Conservation (phyloP, 2,797 vertebrate species). For the Acanthiza pusilla region DNA sequence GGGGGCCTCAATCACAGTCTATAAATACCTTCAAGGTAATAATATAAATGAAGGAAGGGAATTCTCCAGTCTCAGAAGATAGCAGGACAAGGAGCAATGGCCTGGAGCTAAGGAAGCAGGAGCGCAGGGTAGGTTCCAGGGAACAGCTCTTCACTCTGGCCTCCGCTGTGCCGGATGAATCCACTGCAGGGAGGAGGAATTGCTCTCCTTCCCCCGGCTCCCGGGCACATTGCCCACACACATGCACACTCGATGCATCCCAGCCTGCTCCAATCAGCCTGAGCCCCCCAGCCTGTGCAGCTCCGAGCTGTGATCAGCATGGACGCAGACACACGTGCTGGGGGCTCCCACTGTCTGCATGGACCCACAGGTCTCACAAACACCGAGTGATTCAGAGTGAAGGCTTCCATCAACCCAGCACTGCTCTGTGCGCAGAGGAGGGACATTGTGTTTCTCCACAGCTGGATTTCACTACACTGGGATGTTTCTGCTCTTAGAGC, state of each 20-base stretch:
- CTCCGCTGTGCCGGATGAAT: background rate
- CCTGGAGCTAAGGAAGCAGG: constrained; percentile 68
- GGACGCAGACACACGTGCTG: background rate
- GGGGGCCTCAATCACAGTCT: constrained; percentile 64
- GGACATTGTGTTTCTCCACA: rapidly evolving
- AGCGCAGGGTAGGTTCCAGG: constrained; percentile 3
- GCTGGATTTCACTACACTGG: background rate
- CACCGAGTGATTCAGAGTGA: background rate
- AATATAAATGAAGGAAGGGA: constrained; percentile 73
- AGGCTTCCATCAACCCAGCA: background rate
- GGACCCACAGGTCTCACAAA: background rate
- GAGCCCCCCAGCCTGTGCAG: background rate
- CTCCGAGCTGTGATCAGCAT: background rate
- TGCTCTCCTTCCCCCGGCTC: background rate
- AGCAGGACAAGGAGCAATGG: constrained; percentile 69
- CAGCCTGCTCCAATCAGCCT: background rate
- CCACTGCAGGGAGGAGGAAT: constrained; percentile 20
- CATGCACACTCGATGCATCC: background rate
- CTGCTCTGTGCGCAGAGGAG: background rate
- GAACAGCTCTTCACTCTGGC: constrained; percentile 21
- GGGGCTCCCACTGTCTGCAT: background rate
- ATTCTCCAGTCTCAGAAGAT: constrained; percentile 58
- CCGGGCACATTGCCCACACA: background rate
- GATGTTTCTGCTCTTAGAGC: background rate
- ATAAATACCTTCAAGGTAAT: constrained; percentile 73